These are phyloP conservation scores for Cebus imitator DNA, from an alignment of 2,113 vertebrate species.

Conservation along the genomic window DNA sequence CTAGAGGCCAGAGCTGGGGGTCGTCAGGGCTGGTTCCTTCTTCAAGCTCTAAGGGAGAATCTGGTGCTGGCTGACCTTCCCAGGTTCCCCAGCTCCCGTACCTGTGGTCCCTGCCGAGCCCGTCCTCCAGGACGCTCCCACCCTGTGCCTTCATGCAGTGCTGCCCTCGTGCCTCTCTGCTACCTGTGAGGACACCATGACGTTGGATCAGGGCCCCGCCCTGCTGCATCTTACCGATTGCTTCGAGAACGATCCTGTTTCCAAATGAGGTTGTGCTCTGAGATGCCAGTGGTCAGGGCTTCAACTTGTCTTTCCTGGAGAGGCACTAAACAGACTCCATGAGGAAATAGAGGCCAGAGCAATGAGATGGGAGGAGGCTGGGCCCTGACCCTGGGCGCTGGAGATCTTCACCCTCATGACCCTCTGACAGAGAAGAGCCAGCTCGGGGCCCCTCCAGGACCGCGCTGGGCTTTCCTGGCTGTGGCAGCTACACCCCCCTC, in stretches of 20 bases:
- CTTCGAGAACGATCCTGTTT: fast-evolving
- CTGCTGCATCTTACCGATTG: fast-evolving
- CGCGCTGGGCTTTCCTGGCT: fast-evolving
- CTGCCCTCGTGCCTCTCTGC: fast-evolving
- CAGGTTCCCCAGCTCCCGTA: background rate
- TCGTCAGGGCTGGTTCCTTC: fast-evolving
- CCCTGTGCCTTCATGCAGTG: fast-evolving
- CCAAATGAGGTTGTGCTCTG: background rate
- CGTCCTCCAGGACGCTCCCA: too few species aligned
- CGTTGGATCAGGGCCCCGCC: background rate
- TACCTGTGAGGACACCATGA: background rate
- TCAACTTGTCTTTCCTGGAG: background rate
- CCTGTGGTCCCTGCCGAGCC: background rate
- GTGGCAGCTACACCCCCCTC: fast-evolving
- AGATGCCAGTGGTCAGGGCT: background rate
- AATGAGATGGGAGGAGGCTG: background rate
- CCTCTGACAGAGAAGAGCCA: background rate
- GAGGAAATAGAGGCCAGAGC: too few species aligned
- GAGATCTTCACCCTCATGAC: fast-evolving
- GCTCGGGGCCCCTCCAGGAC: fast-evolving
- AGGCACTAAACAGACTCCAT: fast-evolving
- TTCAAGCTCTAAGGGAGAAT: background rate
- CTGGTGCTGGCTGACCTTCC: background rate
- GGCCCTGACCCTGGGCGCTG: background rate
- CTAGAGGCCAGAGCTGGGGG: background rate